A percentile compares a stretch with the other conserved stretches of the same genome.
Conservation (phyloP, 1,140 invertebrate species). For the Metaphire vulgaris region DNA sequence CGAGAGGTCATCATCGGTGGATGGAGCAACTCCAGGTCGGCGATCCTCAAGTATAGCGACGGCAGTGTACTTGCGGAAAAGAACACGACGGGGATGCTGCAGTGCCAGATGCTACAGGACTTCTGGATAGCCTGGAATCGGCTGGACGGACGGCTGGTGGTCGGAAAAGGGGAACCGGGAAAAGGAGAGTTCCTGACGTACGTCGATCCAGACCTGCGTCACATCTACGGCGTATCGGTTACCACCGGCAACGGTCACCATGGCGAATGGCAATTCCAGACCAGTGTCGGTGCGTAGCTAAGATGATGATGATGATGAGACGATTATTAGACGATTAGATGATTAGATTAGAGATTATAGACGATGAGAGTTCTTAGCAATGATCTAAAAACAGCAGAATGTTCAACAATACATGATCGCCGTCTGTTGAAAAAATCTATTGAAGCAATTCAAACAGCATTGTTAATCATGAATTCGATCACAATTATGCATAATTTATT, state of each 20-base stretch:
- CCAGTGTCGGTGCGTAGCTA: not conserved
- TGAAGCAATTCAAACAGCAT: too few relatives aligned
- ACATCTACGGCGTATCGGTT: not conserved
- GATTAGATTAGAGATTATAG: too few relatives aligned
- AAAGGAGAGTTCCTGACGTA: not conserved
- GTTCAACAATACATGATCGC: too few relatives aligned
- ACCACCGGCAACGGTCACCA: not conserved
- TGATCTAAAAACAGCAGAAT: too few relatives aligned
- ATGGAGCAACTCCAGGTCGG: constrained; percentile 1
- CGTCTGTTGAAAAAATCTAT: too few relatives aligned
- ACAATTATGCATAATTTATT: too few relatives aligned
- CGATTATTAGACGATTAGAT: too few relatives aligned
- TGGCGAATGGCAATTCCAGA: not conserved
- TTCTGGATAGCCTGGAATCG: constrained; percentile 18
- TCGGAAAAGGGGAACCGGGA: not conserved
- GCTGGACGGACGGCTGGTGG: not conserved
- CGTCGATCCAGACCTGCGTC: not conserved
- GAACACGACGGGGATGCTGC: not conserved
- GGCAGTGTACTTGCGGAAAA: not conserved
- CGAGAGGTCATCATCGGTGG: constrained; percentile 13
- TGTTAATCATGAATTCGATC: too few relatives aligned
- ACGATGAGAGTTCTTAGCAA: too few relatives aligned
- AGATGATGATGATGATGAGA: too few relatives aligned
- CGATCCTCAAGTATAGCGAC: not conserved
- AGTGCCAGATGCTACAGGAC: not conserved